Conservation (phyloP, 1,140 invertebrate genomes). For the Spodoptera litura region DNA sequence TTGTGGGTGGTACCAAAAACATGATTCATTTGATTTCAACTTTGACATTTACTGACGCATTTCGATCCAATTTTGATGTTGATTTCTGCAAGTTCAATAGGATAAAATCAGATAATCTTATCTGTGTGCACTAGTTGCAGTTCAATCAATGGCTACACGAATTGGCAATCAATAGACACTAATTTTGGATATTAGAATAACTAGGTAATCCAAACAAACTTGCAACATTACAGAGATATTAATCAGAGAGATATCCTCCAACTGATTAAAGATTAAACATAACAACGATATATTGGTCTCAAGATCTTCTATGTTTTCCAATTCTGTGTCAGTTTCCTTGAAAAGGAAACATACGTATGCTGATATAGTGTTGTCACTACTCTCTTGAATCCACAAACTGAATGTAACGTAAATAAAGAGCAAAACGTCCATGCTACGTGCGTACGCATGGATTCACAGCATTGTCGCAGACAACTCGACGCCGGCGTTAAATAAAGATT, state of each 20-base stretch:
- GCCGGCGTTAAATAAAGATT: conserved; percentile 44
- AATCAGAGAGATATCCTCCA: too few species aligned
- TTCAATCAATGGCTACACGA: not conserved
- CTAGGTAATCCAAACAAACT: too few species aligned
- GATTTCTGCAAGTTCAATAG: not conserved
- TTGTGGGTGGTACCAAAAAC: not conserved
- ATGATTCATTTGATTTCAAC: not conserved
- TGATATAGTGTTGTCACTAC: not conserved
- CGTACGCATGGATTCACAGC: conserved; percentile 16
- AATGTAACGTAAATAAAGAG: conserved; percentile 8
- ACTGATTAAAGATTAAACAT: too few species aligned
- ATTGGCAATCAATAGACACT: not conserved
- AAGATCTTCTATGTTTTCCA: too few species aligned
- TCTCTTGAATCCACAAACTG: not conserved
- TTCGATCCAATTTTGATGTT: conserved; percentile 11
- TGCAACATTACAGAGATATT: not conserved
- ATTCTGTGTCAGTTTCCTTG: too few species aligned
- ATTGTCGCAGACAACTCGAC: conserved; percentile 30
- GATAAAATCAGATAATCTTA: not conserved
- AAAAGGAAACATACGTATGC: too few species aligned
- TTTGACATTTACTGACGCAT: conserved; percentile 16
- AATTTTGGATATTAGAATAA: too few species aligned
- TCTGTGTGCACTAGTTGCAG: not conserved
- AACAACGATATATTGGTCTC: too few species aligned
- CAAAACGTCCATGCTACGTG: conserved; percentile 5